Conservation (phyloP, 2,888 invertebrate genomes). For the Dynastes hyllus region DNA sequence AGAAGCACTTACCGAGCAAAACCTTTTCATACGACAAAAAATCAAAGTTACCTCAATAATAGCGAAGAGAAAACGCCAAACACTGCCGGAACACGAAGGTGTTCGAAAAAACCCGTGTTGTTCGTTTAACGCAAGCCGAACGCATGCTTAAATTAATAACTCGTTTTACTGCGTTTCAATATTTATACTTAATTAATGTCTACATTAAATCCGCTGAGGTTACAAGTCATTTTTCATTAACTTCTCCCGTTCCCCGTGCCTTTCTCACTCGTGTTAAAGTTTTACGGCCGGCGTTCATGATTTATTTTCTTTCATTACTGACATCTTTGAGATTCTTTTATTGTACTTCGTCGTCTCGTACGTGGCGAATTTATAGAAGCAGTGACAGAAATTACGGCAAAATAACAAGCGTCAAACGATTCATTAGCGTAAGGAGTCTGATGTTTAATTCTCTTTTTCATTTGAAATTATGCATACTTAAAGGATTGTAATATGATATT, state of each 20-base stretch:
- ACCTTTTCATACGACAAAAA: too few relatives aligned
- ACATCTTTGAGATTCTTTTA: neutral
- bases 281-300: neutral
- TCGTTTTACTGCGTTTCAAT: slow-evolving; percentile 26
- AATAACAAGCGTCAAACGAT: neutral
- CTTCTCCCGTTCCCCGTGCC: neutral
- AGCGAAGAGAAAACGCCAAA: too few relatives aligned
- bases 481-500: too few relatives aligned
- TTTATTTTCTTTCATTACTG: slow-evolving; percentile 20
- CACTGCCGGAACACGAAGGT: neutral
- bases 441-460: too few relatives aligned
- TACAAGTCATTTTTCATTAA: slow-evolving; percentile 29
- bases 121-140: neutral
- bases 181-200: slow-evolving; percentile 26
- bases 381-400: neutral
- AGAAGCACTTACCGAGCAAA: too few relatives aligned
- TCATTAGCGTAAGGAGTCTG: too few relatives aligned
- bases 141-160: slow-evolving; percentile 20
- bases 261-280: neutral
- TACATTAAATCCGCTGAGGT: slow-evolving; percentile 17
- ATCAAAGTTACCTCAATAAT: too few relatives aligned
- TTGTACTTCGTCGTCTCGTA: slow-evolving; percentile 3
- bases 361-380: neutral
- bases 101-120: neutral
- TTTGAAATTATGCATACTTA: too few relatives aligned